Evolutionary conservation across 2,888 invertebrate species (phyloP), one percentile per base, ranked within the genome.

Genomic region (Napeogenes inachia): DNA sequence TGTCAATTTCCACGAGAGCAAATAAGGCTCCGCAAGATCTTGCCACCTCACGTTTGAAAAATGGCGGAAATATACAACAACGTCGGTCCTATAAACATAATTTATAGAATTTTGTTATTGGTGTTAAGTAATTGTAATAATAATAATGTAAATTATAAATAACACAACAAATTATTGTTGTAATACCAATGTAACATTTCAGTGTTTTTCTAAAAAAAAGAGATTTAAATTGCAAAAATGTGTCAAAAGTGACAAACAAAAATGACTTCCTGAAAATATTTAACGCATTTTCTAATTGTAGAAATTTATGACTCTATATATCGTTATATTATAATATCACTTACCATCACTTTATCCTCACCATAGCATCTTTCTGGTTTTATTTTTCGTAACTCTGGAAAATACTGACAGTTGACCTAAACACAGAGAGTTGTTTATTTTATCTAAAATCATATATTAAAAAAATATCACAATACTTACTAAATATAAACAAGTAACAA

Each of bases 61-160:
- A 86, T 12, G 86, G 85, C 3, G 87, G 87, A 30, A 87, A 79
- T 4, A 83, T 64, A 62, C 87, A 87, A 61, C 87, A 87, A 10
- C 75, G 74, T 13, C 68, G 73, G 21, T 72, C 68, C 86, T 87
- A 70, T 35, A 38, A 47, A 59, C 45, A 32, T 4, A 3, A 30
- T 30, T 32, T 13, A 21, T 53, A 47, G 8, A 3, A 46, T 59
- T 46, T 30, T 10, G 21, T 21, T 21, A 21, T 21, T 21, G 21
- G 21, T 21, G 21, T 21, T 21, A 21, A 21, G 21, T 21, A 21
- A 21, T 21, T 21, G 21, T 21, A 21, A 21, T 21, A 21, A 21
- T 21, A 21, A 21, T 21, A 21, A 21, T 21, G 21, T 21, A 0
- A 50, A 30, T 21, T 50, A 4, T 13, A 21, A 50, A 50, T 13